phyloP scores from a whole-genome alignment of 2,888 invertebrate genomes.

The Endomychus coccineus region DNA sequence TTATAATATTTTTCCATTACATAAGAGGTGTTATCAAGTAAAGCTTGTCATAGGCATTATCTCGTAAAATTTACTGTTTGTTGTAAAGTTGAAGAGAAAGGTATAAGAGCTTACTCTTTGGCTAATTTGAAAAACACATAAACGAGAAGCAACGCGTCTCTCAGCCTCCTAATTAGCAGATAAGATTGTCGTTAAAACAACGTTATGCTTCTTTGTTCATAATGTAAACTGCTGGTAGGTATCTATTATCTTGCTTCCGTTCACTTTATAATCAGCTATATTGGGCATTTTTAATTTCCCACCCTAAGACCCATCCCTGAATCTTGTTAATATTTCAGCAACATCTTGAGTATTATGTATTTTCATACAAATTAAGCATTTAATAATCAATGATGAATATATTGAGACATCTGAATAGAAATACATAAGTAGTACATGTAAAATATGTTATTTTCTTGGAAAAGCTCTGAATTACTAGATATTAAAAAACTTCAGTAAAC shows the following conservation, averaged over 20 bases:
- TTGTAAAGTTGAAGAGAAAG: constrained; percentile 24
- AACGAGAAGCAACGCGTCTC: constrained; percentile 26
- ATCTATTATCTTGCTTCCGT: constrained; percentile 21
- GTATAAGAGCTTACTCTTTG: constrained; percentile 27
- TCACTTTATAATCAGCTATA: constrained; percentile 23
- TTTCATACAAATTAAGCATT: too few relatives aligned
- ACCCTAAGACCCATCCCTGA: constrained; percentile 21
- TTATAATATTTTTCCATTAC: too few relatives aligned
- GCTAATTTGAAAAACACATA: constrained; percentile 37
- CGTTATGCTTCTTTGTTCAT: constrained; percentile 30
- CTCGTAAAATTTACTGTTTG: too few relatives aligned
- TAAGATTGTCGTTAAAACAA: constrained; percentile 33
- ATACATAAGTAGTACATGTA: too few relatives aligned
- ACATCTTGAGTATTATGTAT: too few relatives aligned
- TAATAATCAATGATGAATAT: too few relatives aligned
- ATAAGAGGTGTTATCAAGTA: too few relatives aligned
- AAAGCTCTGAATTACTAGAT: too few relatives aligned
- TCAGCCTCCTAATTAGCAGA: constrained; percentile 36
- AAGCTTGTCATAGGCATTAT: too few relatives aligned
- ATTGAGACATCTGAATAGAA: too few relatives aligned
- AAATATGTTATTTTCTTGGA: too few relatives aligned
- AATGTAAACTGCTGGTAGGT: constrained; percentile 19
- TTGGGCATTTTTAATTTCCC: constrained; percentile 26
- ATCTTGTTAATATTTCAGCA: constrained; percentile 27
- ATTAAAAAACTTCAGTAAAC: too few relatives aligned